phyloP scores from a whole-genome alignment of 1,140 invertebrate species.

The Triops cancriformis region DNA sequence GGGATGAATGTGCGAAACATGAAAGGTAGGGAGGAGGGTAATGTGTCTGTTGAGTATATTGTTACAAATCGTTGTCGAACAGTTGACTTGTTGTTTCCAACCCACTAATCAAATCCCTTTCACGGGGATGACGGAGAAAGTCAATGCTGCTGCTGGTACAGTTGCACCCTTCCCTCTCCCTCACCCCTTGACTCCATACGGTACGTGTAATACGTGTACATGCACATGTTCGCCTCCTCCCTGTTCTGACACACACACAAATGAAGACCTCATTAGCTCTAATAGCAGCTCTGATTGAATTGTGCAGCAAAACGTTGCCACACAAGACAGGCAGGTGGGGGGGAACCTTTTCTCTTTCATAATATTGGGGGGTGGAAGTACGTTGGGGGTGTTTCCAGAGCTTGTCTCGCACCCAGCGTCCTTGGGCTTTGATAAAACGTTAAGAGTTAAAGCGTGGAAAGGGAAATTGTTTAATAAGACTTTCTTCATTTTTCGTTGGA shows the following conservation, averaged over 20 bases:
- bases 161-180: neutral
- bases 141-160: neutral
- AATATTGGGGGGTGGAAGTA: too few species aligned
- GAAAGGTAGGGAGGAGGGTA: neutral
- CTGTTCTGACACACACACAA: neutral
- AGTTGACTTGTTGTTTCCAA: conserved; percentile 10
- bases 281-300: conserved; percentile 10
- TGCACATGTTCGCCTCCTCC: neutral
- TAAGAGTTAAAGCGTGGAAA: neutral
- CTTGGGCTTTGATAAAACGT: neutral
- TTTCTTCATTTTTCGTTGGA: neutral
- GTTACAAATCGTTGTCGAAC: conserved; percentile 1
- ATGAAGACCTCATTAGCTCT: conserved; percentile 10
- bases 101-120: neutral
- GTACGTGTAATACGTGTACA: too few species aligned
- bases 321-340: neutral
- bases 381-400: neutral
- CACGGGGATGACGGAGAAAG: neutral
- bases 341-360: too few species aligned
- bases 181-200: too few species aligned
- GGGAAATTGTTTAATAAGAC: neutral
- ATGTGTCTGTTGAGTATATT: neutral
- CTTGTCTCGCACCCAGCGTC: neutral
- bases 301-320: neutral
- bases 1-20: neutral